A percentile compares a stretch with the other conserved stretches of the same genome.
Conservation (phyloP, 2,797 vertebrate genomes). For the Typhlichthys eigenmanni region DNA sequence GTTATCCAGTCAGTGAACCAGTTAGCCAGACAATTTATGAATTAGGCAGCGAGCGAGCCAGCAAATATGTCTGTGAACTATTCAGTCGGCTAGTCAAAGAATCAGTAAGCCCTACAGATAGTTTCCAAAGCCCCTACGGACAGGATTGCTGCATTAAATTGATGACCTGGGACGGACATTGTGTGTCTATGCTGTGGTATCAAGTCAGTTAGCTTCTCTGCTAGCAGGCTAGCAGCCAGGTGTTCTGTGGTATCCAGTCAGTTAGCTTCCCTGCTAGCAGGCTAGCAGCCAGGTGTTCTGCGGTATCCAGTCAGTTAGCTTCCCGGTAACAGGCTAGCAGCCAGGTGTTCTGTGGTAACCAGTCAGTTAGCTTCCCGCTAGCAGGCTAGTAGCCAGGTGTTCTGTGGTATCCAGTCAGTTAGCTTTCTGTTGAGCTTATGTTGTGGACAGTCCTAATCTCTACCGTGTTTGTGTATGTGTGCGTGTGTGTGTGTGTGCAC, state of each 20-base stretch:
- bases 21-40: not conserved
- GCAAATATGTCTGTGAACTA: not conserved
- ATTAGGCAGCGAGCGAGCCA: not conserved
- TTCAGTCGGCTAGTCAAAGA: not conserved
- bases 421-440: conserved; percentile 1
- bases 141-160: conserved; percentile 41
- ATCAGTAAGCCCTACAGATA: not conserved
- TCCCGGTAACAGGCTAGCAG: no score
- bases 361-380: no score
- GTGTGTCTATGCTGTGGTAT: conserved; percentile 2
- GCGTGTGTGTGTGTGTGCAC: conserved; percentile 4
- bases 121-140: conserved; percentile 33
- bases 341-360: no score
- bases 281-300: no score
- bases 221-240: no score
- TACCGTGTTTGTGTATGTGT: conserved; percentile 19
- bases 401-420: not conserved
- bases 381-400: no score
- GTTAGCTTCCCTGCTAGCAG: no score
- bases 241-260: no score
- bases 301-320: no score
- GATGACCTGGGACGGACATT: conserved; percentile 22
- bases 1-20: not conserved
- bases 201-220: no score
- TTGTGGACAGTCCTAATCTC: conserved; percentile 1